phyloP scores from a whole-genome alignment of 2,797 vertebrate genomes.

The Cynodonichthys magdalenae region DNA sequence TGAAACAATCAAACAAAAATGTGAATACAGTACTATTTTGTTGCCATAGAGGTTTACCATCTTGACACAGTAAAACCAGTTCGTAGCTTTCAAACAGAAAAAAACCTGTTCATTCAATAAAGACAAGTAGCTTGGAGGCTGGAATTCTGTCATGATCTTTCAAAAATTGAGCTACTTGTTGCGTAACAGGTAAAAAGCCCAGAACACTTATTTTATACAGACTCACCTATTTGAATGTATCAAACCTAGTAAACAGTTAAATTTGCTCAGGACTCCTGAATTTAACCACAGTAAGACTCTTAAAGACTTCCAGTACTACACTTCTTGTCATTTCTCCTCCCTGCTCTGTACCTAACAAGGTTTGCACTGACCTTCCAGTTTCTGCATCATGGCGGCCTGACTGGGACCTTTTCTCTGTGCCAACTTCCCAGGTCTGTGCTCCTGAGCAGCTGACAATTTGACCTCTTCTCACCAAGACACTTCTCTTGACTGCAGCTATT shows the following conservation, averaged over 20 bases:
- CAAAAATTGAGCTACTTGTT: not conserved
- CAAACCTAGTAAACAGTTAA: not conserved
- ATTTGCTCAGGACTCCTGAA: not conserved
- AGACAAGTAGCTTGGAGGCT: not conserved
- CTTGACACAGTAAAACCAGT: too few species aligned
- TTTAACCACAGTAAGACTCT: not conserved
- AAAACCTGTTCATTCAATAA: too few species aligned
- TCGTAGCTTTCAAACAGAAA: too few species aligned
- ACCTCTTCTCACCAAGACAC: conserved; percentile 42
- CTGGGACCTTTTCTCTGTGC: conserved; percentile 19
- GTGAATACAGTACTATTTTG: too few species aligned
- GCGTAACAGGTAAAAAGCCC: not conserved
- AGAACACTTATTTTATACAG: not conserved
- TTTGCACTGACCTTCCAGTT: conserved; percentile 10
- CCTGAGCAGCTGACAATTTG: conserved; percentile 46
- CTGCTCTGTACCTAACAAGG: not conserved
- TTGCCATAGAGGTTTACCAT: too few species aligned
- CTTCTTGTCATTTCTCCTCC: conserved; percentile 6
- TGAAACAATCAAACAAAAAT: too few species aligned
- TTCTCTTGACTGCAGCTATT: conserved; percentile 59
- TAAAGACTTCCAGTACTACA: not conserved
- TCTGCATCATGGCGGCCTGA: conserved; percentile 9
- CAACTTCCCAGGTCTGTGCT: conserved; percentile 21
- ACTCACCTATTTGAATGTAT: not conserved
- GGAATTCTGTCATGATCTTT: not conserved